These are phyloP conservation scores for Petrocephalus schoutedeni DNA, from an alignment of 2,797 vertebrate genomes.

Conservation along the genomic window DNA sequence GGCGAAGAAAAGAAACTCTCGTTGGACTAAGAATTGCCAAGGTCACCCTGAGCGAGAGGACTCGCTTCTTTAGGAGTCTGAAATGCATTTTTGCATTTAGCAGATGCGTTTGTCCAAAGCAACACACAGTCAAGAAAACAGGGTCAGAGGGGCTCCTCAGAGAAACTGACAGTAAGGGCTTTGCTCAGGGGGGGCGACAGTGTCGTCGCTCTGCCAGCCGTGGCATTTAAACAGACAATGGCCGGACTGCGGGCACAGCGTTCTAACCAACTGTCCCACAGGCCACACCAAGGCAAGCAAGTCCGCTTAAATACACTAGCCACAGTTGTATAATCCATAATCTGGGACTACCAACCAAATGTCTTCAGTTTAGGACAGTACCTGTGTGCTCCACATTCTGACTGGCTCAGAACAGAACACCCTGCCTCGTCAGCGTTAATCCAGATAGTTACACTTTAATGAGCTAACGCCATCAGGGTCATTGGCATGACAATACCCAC, in stretches of 20 bases:
- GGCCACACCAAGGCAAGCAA: neutral
- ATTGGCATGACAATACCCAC: slow-evolving; percentile 20
- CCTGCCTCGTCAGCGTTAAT: slow-evolving; percentile 13
- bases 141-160: neutral
- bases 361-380: neutral
- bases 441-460: slow-evolving; percentile 20
- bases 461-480: slow-evolving; percentile 14
- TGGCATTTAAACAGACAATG: neutral
- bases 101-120: neutral
- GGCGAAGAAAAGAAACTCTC: neutral
- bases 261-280: neutral
- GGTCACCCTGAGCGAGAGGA: neutral
- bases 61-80: neutral
- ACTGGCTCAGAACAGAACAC: slow-evolving; percentile 15
- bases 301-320: neutral
- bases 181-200: neutral
- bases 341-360: neutral
- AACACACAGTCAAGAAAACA: neutral
- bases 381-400: slow-evolving; percentile 16
- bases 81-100: neutral
- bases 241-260: neutral
- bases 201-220: neutral
- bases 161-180: neutral
- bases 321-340: neutral
- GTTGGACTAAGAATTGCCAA: neutral